Conservation (phyloP, 2,113 vertebrate genomes). For the Panthera uncia region DNA sequence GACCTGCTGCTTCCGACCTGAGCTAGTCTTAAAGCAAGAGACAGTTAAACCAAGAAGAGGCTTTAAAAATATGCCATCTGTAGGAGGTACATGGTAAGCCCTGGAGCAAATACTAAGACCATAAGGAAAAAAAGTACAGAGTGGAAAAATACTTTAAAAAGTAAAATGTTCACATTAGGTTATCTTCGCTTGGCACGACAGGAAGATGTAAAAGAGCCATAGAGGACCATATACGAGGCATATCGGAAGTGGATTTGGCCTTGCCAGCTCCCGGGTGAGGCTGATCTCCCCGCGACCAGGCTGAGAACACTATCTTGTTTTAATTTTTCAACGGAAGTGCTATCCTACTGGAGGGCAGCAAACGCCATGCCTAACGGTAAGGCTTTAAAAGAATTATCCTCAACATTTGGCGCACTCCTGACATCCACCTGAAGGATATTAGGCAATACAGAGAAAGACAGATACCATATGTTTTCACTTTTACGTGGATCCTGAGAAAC, state of each 20-base stretch:
- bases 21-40: background rate
- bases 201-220: background rate
- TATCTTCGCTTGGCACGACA: background rate
- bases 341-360: background rate
- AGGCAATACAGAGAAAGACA: background rate
- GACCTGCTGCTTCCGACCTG: background rate
- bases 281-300: background rate
- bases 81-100: background rate
- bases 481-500: too few species aligned
- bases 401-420: background rate
- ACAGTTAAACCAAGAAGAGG: background rate
- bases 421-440: background rate
- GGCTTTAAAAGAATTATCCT: background rate
- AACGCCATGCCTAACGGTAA: background rate
- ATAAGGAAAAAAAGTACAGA: background rate
- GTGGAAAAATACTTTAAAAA: background rate
- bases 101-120: background rate
- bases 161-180: background rate
- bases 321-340: slow-evolving; percentile 6
- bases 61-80: background rate
- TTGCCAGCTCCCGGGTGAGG: background rate
- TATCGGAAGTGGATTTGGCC: background rate
- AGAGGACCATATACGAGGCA: background rate
- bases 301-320: background rate
- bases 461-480: too few species aligned